phyloP scores from a whole-genome alignment of 1,140 invertebrate genomes.

The Pseudobourletiella spinata region DNA sequence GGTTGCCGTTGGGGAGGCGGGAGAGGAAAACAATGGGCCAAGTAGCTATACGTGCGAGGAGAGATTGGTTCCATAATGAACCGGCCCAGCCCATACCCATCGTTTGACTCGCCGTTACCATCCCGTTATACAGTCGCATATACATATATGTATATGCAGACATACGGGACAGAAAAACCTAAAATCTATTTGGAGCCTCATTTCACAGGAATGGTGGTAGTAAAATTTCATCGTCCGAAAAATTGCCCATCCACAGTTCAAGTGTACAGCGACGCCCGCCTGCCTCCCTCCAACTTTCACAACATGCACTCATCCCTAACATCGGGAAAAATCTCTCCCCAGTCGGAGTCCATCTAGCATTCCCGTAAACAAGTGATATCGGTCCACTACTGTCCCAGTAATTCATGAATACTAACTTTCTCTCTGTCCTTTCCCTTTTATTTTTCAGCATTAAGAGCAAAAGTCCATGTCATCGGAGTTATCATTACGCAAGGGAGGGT shows the following conservation, averaged over 20 bases:
- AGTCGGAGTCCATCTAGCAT: neutral
- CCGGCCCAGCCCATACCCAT: neutral
- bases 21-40: neutral
- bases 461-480: no score
- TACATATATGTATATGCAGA: neutral
- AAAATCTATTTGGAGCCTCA: constrained; percentile 14
- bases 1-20: neutral
- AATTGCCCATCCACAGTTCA: constrained; percentile 11
- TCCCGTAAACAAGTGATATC: constrained; percentile 5
- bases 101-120: neutral
- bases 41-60: no score
- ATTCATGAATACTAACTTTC: no score
- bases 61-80: constrained; percentile 2
- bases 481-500: no score
- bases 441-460: no score
- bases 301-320: neutral
- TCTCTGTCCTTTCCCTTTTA: no score
- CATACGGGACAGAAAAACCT: neutral
- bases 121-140: neutral
- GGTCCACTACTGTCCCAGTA: neutral
- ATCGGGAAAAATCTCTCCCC: constrained; percentile 2
- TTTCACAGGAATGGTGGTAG: constrained; percentile 7
- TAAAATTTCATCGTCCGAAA: constrained; percentile 16
- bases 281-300: neutral
- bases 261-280: neutral